A percentile compares a stretch with the other conserved stretches of the same genome.
Conservation (phyloP, 1,140 invertebrate genomes). For the Alviniconcha marisindica region DNA sequence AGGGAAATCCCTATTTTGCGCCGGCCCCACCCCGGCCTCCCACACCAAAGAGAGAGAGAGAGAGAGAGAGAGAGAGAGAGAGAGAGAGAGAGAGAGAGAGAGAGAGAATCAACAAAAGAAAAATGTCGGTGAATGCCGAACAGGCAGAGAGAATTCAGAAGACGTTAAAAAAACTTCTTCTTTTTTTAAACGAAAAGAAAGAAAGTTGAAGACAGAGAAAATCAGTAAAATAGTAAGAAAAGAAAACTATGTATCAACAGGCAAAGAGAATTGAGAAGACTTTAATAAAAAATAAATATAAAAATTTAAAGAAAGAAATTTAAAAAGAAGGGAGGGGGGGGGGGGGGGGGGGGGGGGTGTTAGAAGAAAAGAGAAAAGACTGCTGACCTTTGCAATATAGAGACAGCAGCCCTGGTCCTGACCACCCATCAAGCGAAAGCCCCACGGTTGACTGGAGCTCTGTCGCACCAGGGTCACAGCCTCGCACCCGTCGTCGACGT, state of each 20-base stretch:
- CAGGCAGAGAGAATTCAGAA: background rate
- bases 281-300: no score
- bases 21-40: no score
- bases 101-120: background rate
- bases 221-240: background rate
- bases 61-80: conserved; percentile 1
- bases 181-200: no score
- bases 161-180: background rate
- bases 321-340: background rate
- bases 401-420: conserved; percentile 88
- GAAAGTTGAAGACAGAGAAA: background rate
- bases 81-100: background rate
- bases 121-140: no score
- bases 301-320: background rate
- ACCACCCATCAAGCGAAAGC: conserved; percentile 90
- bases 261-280: no score
- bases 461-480: conserved; percentile 59
- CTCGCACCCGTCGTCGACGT: conserved; percentile 14
- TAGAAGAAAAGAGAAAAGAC: no score
- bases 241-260: background rate
- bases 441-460: conserved; percentile 84
- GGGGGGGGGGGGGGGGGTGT: no score
- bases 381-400: conserved; percentile 70
- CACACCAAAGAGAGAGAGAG: background rate
- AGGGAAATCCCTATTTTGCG: no score